Conservation (phyloP, 2,797 vertebrate species). For the Iguana delicatissima region DNA sequence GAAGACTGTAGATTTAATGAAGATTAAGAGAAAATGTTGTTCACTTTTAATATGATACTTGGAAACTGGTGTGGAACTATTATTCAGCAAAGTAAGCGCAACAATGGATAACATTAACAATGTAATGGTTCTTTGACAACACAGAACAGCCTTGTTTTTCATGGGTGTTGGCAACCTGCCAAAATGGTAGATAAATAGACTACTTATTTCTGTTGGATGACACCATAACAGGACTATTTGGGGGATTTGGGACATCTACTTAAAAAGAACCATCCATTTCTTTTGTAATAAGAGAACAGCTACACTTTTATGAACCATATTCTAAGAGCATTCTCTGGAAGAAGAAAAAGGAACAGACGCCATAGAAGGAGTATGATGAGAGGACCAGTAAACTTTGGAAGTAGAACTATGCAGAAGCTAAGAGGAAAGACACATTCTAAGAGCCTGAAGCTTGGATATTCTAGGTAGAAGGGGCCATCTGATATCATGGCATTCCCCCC, state of each 20-base stretch:
- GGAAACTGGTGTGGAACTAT: neutral
- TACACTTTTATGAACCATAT: neutral
- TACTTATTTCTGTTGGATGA: neutral
- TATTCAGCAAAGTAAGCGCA: neutral
- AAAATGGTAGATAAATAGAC: neutral
- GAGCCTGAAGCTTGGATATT: neutral
- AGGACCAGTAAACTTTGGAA: neutral
- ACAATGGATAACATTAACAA: neutral
- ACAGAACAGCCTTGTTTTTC: constrained; percentile 1
- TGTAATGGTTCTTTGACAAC: neutral
- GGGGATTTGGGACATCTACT: neutral
- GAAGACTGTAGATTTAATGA: neutral
- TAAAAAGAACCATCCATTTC: neutral
- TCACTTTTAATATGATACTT: constrained; percentile 14
- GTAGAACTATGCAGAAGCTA: neutral
- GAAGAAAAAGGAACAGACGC: too few relatives aligned
- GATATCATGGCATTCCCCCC: too few relatives aligned
- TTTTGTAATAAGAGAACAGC: neutral
- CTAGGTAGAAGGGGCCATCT: neutral
- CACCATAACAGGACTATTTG: neutral
- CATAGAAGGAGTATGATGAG: neutral
- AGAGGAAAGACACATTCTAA: neutral
- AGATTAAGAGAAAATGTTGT: neutral
- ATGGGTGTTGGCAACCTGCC: neutral
- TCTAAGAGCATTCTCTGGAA: neutral